Base-by-base conservation (phyloP, 2,797 vertebrate species). In the Garrulus glandarius region DNA sequence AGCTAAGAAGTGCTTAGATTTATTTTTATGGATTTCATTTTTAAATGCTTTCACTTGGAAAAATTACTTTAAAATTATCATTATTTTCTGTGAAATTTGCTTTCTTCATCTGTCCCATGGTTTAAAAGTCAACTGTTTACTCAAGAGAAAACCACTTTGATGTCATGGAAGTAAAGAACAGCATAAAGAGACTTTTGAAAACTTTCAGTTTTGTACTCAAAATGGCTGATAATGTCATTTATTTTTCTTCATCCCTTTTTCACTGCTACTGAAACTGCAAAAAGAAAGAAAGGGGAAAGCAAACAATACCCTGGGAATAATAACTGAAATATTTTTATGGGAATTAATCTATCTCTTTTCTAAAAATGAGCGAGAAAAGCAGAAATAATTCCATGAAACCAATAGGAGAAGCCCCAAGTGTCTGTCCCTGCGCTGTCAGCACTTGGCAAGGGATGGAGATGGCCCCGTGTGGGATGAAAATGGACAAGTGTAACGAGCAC, bases 271-370 rank as follows among this genome's bases (percentile, higher is more conserved):
- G 43, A 30, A 81, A 88, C 44, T 13, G 44, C 29, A 81, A 76
- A 88, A 65, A 63, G 65, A 34, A 79, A 70, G 34, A 88, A 81
- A 91, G 34, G 21, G 21, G 36, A 85, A 57, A 71, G 76, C 49
- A 77, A 81, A 63, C 44, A 85, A 72, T 80, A 69, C 49, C 79
- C 46, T 77, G 79, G 79, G 80, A 84, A 84, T 84, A 90, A 84
- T 41, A 90, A 52, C 52, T 13, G 59, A 75, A 78, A 63, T 59
- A 16, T 72, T 87, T 78, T 39, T 63, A 64, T 29, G 36, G 68
- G 57, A 64, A 69, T 79, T 49, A 83, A 74, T 55, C 60, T 27
- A 17, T 57, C 46, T n/a, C 26, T 69, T 49, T 64, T 59, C 61
- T 60, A 50, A 65, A 81, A 81, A 65, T 6, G 46, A 39, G 70